A percentile compares a stretch with the other conserved stretches of the same genome.
Conservation (phyloP, 2,888 invertebrate genomes). For the Agriopis aurantiaria region DNA sequence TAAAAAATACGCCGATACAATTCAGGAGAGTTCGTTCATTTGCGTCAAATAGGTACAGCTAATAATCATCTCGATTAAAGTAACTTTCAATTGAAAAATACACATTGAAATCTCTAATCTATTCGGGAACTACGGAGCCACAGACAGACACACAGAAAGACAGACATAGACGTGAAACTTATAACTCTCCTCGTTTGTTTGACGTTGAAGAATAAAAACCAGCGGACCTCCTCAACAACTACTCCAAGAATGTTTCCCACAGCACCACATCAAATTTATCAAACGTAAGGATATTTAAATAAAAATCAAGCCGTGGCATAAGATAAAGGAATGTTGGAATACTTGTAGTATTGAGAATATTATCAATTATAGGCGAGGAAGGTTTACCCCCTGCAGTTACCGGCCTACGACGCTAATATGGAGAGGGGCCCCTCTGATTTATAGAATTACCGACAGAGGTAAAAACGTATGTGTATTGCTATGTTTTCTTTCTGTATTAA, state of each 20-base stretch:
- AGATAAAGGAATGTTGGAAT: slow-evolving; percentile 71
- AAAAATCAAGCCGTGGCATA: slow-evolving; percentile 62
- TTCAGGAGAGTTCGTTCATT: too few relatives aligned
- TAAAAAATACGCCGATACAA: too few relatives aligned
- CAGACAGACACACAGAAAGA: too few relatives aligned
- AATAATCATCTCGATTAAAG: too few relatives aligned
- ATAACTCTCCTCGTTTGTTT: not conserved
- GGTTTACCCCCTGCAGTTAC: slow-evolving; percentile 35
- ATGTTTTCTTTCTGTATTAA: slow-evolving; percentile 11
- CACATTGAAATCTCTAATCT: too few relatives aligned
- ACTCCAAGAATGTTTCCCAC: slow-evolving; percentile 30
- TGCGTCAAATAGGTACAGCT: too few relatives aligned
- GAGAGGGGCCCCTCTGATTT: slow-evolving; percentile 53
- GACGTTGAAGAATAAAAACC: not conserved
- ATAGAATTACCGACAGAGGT: slow-evolving; percentile 30
- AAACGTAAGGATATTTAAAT: slow-evolving; percentile 46
- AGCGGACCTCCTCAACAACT: slow-evolving; percentile 8
- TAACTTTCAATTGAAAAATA: too few relatives aligned
- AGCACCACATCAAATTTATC: slow-evolving; percentile 27
- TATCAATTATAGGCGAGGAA: slow-evolving; percentile 64
- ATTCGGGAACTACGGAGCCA: too few relatives aligned
- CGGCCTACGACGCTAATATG: slow-evolving; percentile 49
- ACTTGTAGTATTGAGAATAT: slow-evolving; percentile 76
- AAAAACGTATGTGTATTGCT: slow-evolving; percentile 9
- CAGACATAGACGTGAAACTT: too few relatives aligned